Evolutionary conservation across 2,888 invertebrate genomes (phyloP), one percentile per base, ranked within the genome.

Genomic region (Yponomeuta evonymella): DNA sequence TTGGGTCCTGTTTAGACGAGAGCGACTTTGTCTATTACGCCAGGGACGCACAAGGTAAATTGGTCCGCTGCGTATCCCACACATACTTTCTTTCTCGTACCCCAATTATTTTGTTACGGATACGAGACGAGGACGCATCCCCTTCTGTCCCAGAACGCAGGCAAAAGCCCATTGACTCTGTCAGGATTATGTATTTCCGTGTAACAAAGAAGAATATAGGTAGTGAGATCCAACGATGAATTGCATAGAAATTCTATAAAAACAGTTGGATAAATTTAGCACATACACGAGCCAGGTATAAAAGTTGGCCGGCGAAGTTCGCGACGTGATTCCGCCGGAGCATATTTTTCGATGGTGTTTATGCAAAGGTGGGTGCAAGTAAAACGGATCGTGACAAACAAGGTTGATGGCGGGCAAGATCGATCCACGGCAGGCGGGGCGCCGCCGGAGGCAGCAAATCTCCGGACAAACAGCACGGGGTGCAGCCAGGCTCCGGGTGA

Each of bases 391-490:
- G 67, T 5, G 9, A 67, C 67, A 67, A 67, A 67, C 67, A 67
- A 67, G 67, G 36, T 36, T 66, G 66, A 66, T 66, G n/a, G 67
- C 36, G 43, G 67, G 9, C 29, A 36, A 67, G 43, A 67, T 67
- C 67, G 67, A 67, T 67, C 67, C 67, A 30, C 43, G 36, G 12
- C 67, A 15, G 67, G 43, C 36, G 43, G 30, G 67, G 33, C 15
- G 15, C 48, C 33, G 43, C 51, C 48, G 51, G 48, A 48, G 36
- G 43, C 30, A 8, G 67, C 67, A 48, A 77, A 76, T 77, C 76
- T 74, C 73, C 71, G 72, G 48, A 73, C 76, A 78, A 78, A 79
- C 78, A 79, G 66, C 48, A 33, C 12, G 30, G 48, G 72, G 73
- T 23, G 11, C 36, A 36, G 33, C 29, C 30, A 23, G 10, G 29